Percentiles rank a stretch among this genome's conserved stretches.
Conservation (phyloP, 2,888 invertebrate species). For the Drosophila parthenogenetica region DNA sequence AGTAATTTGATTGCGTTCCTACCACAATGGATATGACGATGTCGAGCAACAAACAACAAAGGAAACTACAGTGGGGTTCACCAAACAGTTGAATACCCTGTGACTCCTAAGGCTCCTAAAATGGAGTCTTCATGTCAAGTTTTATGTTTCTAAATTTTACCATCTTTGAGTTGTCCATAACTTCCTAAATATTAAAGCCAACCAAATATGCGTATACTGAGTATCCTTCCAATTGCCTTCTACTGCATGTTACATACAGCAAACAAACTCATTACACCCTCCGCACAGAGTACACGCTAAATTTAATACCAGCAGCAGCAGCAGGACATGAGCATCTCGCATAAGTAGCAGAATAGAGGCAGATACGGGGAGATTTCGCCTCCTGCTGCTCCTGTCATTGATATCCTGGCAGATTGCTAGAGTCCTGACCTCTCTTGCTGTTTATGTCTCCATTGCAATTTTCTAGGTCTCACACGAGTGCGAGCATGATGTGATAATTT, state of each 20-base stretch:
- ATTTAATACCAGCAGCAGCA: conserved; percentile 3
- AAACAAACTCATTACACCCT: no score
- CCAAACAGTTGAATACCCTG: neutral
- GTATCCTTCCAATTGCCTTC: no score
- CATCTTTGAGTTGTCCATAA: no score
- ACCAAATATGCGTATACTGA: no score
- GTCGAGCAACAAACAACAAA: conserved; percentile 39
- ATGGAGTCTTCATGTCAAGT: no score
- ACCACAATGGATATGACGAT: conserved; percentile 74
- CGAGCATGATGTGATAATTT: conserved; percentile 60
- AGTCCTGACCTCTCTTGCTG: conserved; percentile 9
- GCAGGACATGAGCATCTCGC: conserved; percentile 9
- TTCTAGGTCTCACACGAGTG: conserved; percentile 19
- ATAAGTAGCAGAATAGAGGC: conserved; percentile 43
- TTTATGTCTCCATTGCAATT: conserved; percentile 18
- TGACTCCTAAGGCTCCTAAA: no score
- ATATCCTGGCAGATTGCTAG: conserved; percentile 39
- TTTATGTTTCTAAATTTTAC: no score
- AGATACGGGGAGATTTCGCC: conserved; percentile 5
- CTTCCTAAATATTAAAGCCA: no score
- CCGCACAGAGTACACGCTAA: conserved; percentile 5
- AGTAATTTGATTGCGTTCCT: conserved; percentile 80
- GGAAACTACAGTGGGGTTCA: neutral
- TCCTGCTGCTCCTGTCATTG: conserved; percentile 51
- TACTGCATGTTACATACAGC: no score